Evolutionary conservation across 2,888 invertebrate genomes (phyloP), one percentile per base, ranked within the genome.

Genomic region (Camponotus fellah): DNA sequence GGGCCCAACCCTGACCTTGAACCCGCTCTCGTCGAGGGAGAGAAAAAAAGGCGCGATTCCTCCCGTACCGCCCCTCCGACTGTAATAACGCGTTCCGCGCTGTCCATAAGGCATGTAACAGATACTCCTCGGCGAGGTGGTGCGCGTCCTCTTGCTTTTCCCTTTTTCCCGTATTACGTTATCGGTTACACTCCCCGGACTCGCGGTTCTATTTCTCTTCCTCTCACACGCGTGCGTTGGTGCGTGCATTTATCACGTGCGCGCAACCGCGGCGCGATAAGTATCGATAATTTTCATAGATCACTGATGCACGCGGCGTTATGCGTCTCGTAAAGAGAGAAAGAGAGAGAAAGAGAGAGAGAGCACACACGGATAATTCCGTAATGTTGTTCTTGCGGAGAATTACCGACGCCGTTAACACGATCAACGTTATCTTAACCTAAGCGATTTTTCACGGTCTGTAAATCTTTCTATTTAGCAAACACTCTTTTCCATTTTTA

Each of bases 21-120:
- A 91, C 92, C 90, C 88, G 69, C 87, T 88, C 87, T 88, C 89
- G 84, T 76, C 79, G 71, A 58, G 32, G 53, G n/a, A n/a, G 14
- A 0, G 69, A 62, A 85, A 88, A 87, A 91, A 85, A 85, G 83
- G 71, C 86, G 72, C 84, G 89, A 87, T 84, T 88, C 85, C 85
- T 83, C 86, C 83, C 85, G 83, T 81, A 72, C 77, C 86, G 69
- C 82, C 83, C 84, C 85, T 12, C 77, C 81, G 82, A 84, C 91
- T 91, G 90, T 93, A 92, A 93, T 92, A 91, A 93, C 90, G 93
- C 90, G 91, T 92, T 93, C 88, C 90, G 86, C 79, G 86, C 89
- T 87, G 90, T 89, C 91, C 90, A 86, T 90, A 89, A 90, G 89
- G 86, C 87, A 87, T 88, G 89, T 90, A 91, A 91, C 87, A 89